phyloP scores from a whole-genome alignment of 2,888 invertebrate species.

The Cephus rjabovi region DNA sequence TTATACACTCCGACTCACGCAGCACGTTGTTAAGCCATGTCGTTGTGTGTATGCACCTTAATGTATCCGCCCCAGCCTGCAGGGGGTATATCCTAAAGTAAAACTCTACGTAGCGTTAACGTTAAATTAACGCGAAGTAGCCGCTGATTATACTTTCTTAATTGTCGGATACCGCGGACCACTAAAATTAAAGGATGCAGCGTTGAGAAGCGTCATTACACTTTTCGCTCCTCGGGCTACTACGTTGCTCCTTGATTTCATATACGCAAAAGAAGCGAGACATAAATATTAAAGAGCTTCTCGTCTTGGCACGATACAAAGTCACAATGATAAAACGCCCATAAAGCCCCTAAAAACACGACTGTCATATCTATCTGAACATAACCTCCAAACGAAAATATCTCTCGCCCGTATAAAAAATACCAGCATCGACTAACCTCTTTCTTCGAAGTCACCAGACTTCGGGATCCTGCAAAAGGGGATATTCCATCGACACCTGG shows the following conservation, averaged over 20 bases:
- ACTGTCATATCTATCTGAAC: background rate
- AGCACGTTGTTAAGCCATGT: conserved; percentile 19
- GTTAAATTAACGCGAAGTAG: conserved; percentile 20
- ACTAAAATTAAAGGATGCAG: conserved; percentile 42
- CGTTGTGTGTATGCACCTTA: conserved; percentile 14
- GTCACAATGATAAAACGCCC: background rate
- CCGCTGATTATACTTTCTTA: conserved; percentile 43
- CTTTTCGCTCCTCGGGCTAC: background rate
- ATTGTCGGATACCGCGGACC: conserved; percentile 37
- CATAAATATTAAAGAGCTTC: background rate
- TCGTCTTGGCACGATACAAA: background rate
- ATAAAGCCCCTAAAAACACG: background rate
- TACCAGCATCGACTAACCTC: background rate
- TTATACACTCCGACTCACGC: conserved; percentile 28
- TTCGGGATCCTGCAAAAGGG: background rate
- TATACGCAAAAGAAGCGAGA: background rate
- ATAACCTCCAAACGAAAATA: background rate
- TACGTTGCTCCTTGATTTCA: background rate
- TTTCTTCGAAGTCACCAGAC: background rate
- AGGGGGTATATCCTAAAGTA: background rate
- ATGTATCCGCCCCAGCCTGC: conserved; percentile 23
- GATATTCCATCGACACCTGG: conserved; percentile 14
- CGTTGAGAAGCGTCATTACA: background rate
- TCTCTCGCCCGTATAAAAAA: background rate
- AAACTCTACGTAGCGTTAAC: background rate